Evolutionary conservation across 2,113 vertebrate species (phyloP).

Genomic region (Psammodynastes pulverulentus): DNA sequence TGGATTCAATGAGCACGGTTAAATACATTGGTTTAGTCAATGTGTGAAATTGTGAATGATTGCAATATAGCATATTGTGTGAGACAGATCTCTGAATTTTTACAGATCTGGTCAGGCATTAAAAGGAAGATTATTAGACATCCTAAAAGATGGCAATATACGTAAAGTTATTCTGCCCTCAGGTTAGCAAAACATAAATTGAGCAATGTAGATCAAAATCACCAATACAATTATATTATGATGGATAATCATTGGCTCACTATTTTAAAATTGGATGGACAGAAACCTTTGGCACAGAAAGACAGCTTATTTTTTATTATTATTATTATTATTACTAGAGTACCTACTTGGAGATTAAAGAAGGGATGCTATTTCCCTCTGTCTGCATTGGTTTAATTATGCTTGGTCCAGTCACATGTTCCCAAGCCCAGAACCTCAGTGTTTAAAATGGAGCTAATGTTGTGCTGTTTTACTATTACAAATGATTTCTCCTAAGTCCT

Average conservation of each 20-base stretch:
- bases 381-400: not conserved
- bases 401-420: not conserved
- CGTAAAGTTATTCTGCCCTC: not conserved
- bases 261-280: not conserved
- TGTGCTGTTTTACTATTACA: not conserved
- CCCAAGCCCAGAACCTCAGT: not conserved
- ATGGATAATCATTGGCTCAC: not conserved
- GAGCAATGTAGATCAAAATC: not conserved
- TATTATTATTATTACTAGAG: not conserved
- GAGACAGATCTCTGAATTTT: not conserved
- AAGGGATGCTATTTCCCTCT: not conserved
- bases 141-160: not conserved
- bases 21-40: not conserved
- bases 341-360: not conserved
- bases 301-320: not conserved
- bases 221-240: not conserved
- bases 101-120: not conserved
- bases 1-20: not conserved
- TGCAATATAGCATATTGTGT: too few species aligned
- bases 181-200: not conserved
- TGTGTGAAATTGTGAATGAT: too few species aligned
- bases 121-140: not conserved
- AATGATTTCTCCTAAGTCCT: not conserved
- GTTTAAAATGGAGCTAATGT: not conserved
- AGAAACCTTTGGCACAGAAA: not conserved